phyloP scores from a whole-genome alignment of 1,140 invertebrate species.

The Steinernema khuongi region DNA sequence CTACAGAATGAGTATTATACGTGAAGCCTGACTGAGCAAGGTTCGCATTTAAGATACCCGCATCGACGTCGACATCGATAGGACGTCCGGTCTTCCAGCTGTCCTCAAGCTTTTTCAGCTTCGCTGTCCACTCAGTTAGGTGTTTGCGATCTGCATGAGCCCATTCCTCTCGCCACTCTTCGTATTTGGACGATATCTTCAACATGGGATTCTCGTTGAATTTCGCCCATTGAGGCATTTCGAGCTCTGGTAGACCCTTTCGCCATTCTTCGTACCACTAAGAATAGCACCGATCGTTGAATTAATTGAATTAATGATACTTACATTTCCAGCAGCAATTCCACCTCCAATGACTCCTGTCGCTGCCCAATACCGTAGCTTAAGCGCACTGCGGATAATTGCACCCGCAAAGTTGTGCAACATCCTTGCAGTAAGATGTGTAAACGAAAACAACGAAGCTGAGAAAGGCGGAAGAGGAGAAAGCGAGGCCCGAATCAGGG shows the following conservation, averaged over 20 bases:
- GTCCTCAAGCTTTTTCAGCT: conserved; percentile 29
- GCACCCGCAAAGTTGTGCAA: no score
- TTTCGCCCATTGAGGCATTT: conserved; percentile 51
- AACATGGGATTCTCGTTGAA: conserved; percentile 41
- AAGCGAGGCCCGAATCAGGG: no score
- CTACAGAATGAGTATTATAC: background rate
- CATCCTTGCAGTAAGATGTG: no score
- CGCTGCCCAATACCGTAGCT: conserved; percentile 52
- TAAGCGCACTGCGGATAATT: no score
- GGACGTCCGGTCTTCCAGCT: background rate
- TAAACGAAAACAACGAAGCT: no score
- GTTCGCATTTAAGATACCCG: background rate
- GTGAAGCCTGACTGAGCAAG: background rate
- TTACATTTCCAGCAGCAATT: conserved; percentile 51
- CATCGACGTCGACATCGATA: background rate
- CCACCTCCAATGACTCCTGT: conserved; percentile 50
- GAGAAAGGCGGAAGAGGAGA: no score
- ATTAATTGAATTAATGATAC: conserved; percentile 19
- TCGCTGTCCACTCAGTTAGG: conserved; percentile 15
- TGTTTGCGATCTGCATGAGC: conserved; percentile 21
- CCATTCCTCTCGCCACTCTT: conserved; percentile 35
- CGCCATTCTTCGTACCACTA: conserved; percentile 93
- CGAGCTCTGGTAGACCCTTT: conserved; percentile 78
- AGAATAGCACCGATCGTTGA: conserved; percentile 48
- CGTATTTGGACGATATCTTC: conserved; percentile 27